Evolutionary conservation across 2,797 vertebrate genomes (phyloP), one percentile per base, ranked within the genome.

Genomic region (Zenarchopterus dispar): DNA sequence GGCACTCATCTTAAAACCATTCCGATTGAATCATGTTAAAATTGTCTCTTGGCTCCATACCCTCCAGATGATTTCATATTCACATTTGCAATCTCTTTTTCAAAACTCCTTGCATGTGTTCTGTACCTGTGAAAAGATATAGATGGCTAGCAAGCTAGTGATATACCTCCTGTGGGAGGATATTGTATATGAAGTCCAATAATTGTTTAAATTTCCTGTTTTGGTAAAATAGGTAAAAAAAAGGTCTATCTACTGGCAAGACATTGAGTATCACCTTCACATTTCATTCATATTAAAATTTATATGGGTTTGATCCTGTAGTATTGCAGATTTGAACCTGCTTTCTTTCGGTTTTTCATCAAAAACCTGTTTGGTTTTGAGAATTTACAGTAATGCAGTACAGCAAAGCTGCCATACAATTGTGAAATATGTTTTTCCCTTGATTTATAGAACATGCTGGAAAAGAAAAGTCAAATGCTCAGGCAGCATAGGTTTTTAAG

Each of bases 251-350:
- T 73, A 26, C 74, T 70, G 46, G 33, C 36, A 28, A 48, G 18
- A 36, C 42, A 67, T 62, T 76, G 11, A 75, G 44, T 78, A 68
- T 73, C 63, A 56, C 73, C 62, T 90, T 84, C 86, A 86, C 73
- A 80, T 82, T 81, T 70, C 47, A 71, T 67, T 75, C 73, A 77
- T 81, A 55, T 64, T 66, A 60, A 76, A 57, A 59, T 86, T 81
- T 80, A 81, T 80, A 77, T 84, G 62, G 68, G 73, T 81, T 80
- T 73, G 70, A 73, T 78, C 81, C 66, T 88, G 75, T 85, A 77
- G 64, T 78, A 61, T 82, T 82, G 67, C 77, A 77, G 61, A 66
- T 81, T 50, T 65, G 75, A 70, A 76, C 59, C 57, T 76, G 73
- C 74, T 62, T 70, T 77, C 55, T 53, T 41, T 59, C 9, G 62